Base-by-base conservation (phyloP, 1,140 invertebrate genomes). In the Drosophila fuyamai region DNA sequence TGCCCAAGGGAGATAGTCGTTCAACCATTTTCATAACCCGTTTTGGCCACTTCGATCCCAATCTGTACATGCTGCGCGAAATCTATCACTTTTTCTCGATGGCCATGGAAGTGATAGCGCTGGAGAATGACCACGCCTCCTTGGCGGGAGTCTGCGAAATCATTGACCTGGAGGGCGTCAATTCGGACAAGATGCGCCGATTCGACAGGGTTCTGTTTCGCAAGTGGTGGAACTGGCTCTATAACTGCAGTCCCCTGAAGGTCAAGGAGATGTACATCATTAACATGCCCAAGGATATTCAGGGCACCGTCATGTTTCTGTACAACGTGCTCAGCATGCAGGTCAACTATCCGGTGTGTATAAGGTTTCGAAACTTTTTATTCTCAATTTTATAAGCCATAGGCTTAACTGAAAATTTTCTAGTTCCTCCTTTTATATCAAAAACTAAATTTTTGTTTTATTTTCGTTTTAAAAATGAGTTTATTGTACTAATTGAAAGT, bases 221-320 rank as follows among this genome's bases (percentile, higher is more conserved):
- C 67, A 94, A 94, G 68, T 92, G 94, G 85, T 91, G 80, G 74
- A 77, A 66, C 38, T 91, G 86, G 78, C 55, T 81, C 8, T 75
- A 94, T 88, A 92, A 94, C 18, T 94, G 93, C 46, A 93, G 93
- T 72, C 94, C 94, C 0, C 68, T 94, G 5, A 88, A 94, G 47
- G 92, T 93, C 1, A 94, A 94, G 81, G 93, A 92, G 43, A 90
- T 94, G 61, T 93, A 94, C 67, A 92, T 93, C 35, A 90, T 94
- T 7, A 94, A 94, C 74, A 88, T 93, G 36, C 93, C 94, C 16
- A 80, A 92, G 48, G 93, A 92, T n/a, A 76, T 91, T 23, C 89
- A 91, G 44, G 71, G 81, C 41, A 82, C 71, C 23, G 81, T 91
- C 18, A 67, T 90, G 71, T 81, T 79, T 23, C 66, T 89, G 3